Conservation (phyloP, 37 sponge, comb jelly and placozoan genomes). For the Beroe ovata region DNA sequence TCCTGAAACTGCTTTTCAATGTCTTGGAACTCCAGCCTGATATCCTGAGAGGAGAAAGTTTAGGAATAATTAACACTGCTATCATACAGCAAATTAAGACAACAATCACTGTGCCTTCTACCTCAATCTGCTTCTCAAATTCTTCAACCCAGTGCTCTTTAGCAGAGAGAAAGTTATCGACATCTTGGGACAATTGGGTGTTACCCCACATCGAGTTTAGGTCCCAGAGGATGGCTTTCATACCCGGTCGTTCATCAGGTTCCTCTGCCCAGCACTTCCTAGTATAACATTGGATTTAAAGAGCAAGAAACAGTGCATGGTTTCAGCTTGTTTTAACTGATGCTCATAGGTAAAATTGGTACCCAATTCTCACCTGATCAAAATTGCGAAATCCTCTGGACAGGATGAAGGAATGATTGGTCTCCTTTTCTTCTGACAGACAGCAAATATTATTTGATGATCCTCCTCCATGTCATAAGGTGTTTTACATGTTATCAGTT, state of each 20-base stretch:
- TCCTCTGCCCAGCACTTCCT: conserved; percentile 53
- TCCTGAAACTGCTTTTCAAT: not conserved
- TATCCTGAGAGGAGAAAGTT: conserved; percentile 2
- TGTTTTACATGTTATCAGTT: conserved; percentile 29
- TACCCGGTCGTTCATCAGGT: conserved; percentile 7
- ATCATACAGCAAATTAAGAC: no score
- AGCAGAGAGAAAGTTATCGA: not conserved
- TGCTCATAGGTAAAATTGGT: no score
- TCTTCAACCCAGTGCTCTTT: conserved; percentile 8
- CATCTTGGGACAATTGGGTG: not conserved
- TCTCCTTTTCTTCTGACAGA: not conserved
- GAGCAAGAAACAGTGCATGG: no score
- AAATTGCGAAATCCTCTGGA: conserved; percentile 31
- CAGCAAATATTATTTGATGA: conserved; percentile 18
- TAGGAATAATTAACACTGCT: no score
- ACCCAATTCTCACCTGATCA: not conserved
- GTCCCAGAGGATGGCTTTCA: not conserved
- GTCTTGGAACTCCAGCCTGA: conserved; percentile 7
- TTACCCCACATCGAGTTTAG: not conserved
- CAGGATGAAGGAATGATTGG: conserved; percentile 6
- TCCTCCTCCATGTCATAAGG: conserved; percentile 3
- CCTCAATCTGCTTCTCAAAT: conserved; percentile 41
- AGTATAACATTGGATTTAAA: no score
- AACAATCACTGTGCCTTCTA: no score
- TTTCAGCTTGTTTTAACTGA: no score